phyloP scores from a whole-genome alignment of 2,113 vertebrate genomes.

The Amphiprion ocellaris region DNA sequence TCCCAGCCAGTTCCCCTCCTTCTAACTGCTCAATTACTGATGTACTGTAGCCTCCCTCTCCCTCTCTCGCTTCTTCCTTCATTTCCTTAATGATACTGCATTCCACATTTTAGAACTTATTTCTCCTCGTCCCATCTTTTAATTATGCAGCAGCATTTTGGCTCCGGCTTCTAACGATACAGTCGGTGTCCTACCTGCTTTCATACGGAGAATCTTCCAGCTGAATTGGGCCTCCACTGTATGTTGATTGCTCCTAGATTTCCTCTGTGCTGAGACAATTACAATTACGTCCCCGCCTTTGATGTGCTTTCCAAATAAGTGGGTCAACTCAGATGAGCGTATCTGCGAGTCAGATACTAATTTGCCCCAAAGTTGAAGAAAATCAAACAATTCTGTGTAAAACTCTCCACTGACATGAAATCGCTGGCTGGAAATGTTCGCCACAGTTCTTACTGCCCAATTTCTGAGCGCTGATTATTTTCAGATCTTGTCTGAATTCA shows the following conservation, averaged over 20 bases:
- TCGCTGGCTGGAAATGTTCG: not conserved
- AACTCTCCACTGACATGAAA: constrained; percentile 12
- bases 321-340: constrained; percentile 65
- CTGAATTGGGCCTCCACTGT: constrained; percentile 26
- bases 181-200: constrained; percentile 35
- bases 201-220: constrained; percentile 17
- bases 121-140: constrained; percentile 41
- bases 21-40: constrained; percentile 50
- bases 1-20: constrained; percentile 39
- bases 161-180: constrained; percentile 36
- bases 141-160: constrained; percentile 58
- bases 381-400: constrained; percentile 46
- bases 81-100: constrained; percentile 57
- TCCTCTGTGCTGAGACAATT: constrained; percentile 57
- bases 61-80: constrained; percentile 17
- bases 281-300: constrained; percentile 52
- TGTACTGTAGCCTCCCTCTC: constrained; percentile 19
- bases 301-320: constrained; percentile 68
- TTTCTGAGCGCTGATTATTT: constrained; percentile 16
- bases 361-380: constrained; percentile 49
- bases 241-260: constrained; percentile 29
- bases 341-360: constrained; percentile 57
- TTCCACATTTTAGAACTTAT: constrained; percentile 27
- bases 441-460: not conserved
- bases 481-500: constrained; percentile 1